Base-by-base conservation (phyloP, 2,888 invertebrate genomes). In the Ophioninae sp. region DNA sequence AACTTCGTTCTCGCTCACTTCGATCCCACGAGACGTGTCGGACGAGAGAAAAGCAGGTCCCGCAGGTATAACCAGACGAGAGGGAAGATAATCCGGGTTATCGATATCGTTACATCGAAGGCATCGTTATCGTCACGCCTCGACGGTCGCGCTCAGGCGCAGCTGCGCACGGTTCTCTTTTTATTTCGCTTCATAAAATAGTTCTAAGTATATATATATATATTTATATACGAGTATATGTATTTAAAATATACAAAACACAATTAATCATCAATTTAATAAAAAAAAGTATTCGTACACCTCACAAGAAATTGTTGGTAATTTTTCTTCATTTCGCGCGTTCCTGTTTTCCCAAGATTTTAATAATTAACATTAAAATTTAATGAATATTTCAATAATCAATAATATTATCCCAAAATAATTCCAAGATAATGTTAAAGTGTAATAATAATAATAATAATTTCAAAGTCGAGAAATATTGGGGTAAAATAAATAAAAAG, bases 71-170 rank as follows among this genome's bases (percentile, higher is more conserved):
- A 74, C 73, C 61, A 44, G 67, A 59, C 44, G 79, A 79, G 58
- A 61, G 67, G 44, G 76, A 59, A 64, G 73, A 74, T 68, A 44
- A 68, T 56, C 74, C 63, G 79, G 58, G 79, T 81, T 84, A 84
- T 84, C 84, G 84, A 84, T 84, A 84, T 84, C 84, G 81, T 81
- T 79, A 76, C 61, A 84, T 84, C 79, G 72, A 67, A 63, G 13
- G 72, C 76, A 81, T 79, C 75, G 84, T 84, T 84, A 84, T 84
- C 81, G 81, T 71, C 81, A 81, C 75, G 84, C 81, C 81, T 81
- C 84, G 76, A 79, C 67, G 72, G 51, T 81, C 81, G 76, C 81
- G 81, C 75, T 81, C 63, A 79, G 75, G 81, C 72, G 41, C 77
- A 56, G 59, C 78, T 56, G 71, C 51, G 71, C 69, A 20, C 37